Base-by-base conservation (phyloP, 1,140 invertebrate species). In the Drosophila littoralis region DNA sequence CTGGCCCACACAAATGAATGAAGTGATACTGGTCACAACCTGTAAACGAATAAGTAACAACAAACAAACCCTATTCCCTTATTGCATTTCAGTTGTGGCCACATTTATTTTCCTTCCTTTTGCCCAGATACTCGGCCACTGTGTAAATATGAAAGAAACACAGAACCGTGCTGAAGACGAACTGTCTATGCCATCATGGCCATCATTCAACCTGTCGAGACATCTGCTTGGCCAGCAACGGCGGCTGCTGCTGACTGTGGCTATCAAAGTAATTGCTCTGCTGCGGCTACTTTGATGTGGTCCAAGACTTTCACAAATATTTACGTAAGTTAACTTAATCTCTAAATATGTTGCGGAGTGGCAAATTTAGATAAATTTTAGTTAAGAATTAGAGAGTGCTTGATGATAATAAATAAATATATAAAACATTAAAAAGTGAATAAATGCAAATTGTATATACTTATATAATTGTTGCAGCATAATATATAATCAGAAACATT, bases 41-140 rank as follows among this genome's bases (percentile, higher is more conserved):
- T 61, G 42, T 36, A 61, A 61, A 22, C 33, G 59, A 38, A 61
- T 35, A 46, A 36, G n/a, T 9, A 46, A 59, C 8, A 59, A 22
- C 13, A 45, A 48, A 60, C 58, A 13, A 9, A 32, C 10, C n/a
- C 17, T 48, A 12, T 36, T 17, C 59, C 33, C 10, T 36, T 36
- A 61, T 48, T 61, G 59, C 42, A 61, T 48, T 61, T 43, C 40
- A 35, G 32, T 67, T 83, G 79, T 70, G 80, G 80, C 80, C 64
- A 75, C 80, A 83, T 75, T 65, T 81, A 83, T 79, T 83, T 81
- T 66, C 66, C 66, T 48, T 63, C 43, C 80, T 52, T 46, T 55
- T 57, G 72, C 66, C 60, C 59, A 72, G 78, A 67, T 57, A 72
- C 71, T 80, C 61, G 73, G 78, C 51, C 78, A 80, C 55, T 81